Evolutionary conservation across 2,888 invertebrate species (phyloP).

Genomic region (Drosophila tanythrix): DNA sequence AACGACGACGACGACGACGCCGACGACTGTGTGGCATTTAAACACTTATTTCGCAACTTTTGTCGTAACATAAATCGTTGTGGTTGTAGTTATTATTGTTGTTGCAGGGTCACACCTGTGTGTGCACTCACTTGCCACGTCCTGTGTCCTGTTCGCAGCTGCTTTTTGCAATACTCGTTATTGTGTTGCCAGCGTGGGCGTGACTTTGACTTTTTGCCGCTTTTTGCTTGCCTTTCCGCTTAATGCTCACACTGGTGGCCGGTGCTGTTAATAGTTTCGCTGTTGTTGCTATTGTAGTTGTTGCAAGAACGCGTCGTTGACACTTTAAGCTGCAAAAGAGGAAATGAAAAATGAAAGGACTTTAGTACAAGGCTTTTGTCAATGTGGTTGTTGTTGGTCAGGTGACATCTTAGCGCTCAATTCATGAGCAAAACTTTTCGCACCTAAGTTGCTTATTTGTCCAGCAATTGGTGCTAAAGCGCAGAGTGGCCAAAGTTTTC

Average conservation of each 20-base stretch:
- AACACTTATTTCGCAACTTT: slow-evolving; percentile 51
- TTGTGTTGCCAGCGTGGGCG: slow-evolving; percentile 8
- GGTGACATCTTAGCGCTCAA: slow-evolving; percentile 39
- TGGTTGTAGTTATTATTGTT: slow-evolving; percentile 16
- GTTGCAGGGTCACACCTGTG: slow-evolving; percentile 42
- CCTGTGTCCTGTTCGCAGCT: slow-evolving; percentile 7
- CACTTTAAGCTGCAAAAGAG: slow-evolving; percentile 71
- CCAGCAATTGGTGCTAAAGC: slow-evolving; percentile 32
- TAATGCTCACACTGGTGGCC: slow-evolving; percentile 16
- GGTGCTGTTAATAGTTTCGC: slow-evolving; percentile 21
- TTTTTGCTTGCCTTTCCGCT: slow-evolving; percentile 35
- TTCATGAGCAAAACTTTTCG: slow-evolving; percentile 33
- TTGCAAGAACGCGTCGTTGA: slow-evolving; percentile 47
- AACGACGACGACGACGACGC: background rate
- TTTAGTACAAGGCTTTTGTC: slow-evolving; percentile 50
- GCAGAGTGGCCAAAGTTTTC: slow-evolving; percentile 23
- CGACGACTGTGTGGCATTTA: slow-evolving; percentile 44
- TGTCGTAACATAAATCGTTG: slow-evolving; percentile 57
- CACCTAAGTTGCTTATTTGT: slow-evolving; percentile 44
- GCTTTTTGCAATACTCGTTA: slow-evolving; percentile 12
- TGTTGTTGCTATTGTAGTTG: slow-evolving; percentile 11
- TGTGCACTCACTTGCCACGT: slow-evolving; percentile 10
- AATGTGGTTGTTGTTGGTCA: slow-evolving; percentile 15
- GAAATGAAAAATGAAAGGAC: slow-evolving; percentile 68
- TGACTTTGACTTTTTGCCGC: slow-evolving; percentile 27